phyloP scores from a whole-genome alignment of 2,797 vertebrate species.

The Crocidura indochinensis region DNA sequence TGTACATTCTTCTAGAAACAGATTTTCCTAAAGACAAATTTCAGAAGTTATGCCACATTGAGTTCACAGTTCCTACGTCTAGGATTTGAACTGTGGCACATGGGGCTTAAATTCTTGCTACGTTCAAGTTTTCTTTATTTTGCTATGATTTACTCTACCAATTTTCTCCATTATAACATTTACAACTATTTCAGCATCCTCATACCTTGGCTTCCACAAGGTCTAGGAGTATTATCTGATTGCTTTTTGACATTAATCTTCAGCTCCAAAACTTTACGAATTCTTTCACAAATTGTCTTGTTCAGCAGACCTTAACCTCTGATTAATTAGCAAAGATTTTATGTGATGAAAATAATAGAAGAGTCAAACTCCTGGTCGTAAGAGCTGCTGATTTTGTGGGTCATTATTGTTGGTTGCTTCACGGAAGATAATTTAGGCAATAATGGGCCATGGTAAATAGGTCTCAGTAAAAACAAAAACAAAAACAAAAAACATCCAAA shows the following conservation, averaged over 20 bases:
- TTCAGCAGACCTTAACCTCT: not conserved
- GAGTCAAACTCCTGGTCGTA: not conserved
- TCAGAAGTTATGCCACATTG: not conserved
- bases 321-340: not conserved
- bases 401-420: not conserved
- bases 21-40: not conserved
- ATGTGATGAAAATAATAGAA: not conserved
- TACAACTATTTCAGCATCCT: not conserved
- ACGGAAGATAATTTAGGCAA: not conserved
- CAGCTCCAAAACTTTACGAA: not conserved
- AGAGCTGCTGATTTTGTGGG: not conserved
- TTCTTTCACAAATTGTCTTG: not conserved
- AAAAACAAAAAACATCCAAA: not conserved
- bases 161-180: not conserved
- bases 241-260: not conserved
- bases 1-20: not conserved
- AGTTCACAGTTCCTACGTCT: not conserved
- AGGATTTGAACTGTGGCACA: not conserved
- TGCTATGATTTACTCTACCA: not conserved
- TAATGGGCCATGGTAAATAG: not conserved
- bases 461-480: too few relatives aligned
- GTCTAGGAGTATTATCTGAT: not conserved
- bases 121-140: not conserved
- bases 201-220: not conserved
- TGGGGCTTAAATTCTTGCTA: not conserved